These are phyloP conservation scores for Cepaea nemoralis DNA, from an alignment of 1,140 invertebrate species.

Conservation along the genomic window DNA sequence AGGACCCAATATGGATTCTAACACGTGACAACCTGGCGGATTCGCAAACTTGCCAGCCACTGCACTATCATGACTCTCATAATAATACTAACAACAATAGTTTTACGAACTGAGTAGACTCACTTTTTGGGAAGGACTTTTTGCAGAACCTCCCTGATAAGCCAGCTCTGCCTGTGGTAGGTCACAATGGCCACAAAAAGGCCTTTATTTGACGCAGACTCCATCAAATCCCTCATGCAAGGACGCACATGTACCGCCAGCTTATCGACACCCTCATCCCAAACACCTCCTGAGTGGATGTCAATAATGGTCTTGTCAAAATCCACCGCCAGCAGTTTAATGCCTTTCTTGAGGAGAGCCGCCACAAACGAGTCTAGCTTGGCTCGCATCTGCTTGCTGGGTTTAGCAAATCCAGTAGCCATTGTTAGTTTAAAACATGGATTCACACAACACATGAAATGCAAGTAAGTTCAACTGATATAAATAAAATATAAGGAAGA, in stretches of 20 bases:
- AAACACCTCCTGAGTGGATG: constrained; percentile 68
- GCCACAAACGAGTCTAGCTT: constrained; percentile 50
- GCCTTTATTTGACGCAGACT: constrained; percentile 56
- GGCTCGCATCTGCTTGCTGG: constrained; percentile 38
- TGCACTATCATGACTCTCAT: no score
- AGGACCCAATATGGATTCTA: no score
- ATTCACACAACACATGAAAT: constrained; percentile 8
- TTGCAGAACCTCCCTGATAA: constrained; percentile 67
- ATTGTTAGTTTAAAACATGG: constrained; percentile 6
- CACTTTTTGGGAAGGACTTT: constrained; percentile 57
- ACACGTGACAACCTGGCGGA: no score
- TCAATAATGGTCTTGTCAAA: constrained; percentile 69
- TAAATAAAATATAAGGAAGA: no score
- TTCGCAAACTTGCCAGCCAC: no score
- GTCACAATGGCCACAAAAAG: constrained; percentile 69
- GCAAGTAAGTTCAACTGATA: no score
- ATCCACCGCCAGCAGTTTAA: constrained; percentile 68
- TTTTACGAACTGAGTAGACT: constrained; percentile 32
- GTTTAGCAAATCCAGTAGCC: constrained; percentile 18
- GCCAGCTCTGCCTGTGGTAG: constrained; percentile 63
- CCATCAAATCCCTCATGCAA: constrained; percentile 65
- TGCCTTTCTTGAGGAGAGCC: constrained; percentile 55
- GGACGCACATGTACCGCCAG: constrained; percentile 63
- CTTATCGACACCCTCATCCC: constrained; percentile 64
- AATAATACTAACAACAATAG: no score